These are phyloP conservation scores for Neodiprion pinetum DNA, from an alignment of 1,140 invertebrate genomes.

Conservation along the genomic window DNA sequence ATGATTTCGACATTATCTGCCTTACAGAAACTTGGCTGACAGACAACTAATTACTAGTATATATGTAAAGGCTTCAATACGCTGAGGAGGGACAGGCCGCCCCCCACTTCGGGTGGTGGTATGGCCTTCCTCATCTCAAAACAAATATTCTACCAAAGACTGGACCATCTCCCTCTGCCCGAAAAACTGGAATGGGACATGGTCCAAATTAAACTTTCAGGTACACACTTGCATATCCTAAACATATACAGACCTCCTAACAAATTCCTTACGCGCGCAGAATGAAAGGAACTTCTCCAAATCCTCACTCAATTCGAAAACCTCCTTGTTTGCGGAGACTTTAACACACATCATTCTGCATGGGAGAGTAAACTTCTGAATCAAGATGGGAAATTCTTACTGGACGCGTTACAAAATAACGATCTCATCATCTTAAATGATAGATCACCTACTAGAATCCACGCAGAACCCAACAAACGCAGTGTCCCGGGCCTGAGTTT, in stretches of 20 bases:
- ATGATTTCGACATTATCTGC: constrained; percentile 20
- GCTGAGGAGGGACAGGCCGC: constrained; percentile 18
- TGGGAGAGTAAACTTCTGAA: constrained; percentile 23
- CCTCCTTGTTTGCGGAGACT: constrained; percentile 24
- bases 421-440: not conserved
- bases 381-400: not conserved
- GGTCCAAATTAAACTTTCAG: not conserved
- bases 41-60: not conserved
- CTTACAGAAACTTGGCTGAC: constrained; percentile 23
- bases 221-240: not conserved
- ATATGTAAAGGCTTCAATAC: constrained; percentile 22
- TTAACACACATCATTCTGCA: constrained; percentile 22
- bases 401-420: not conserved
- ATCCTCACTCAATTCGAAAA: not conserved
- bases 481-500: not conserved
- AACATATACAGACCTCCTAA: constrained; percentile 11
- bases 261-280: not conserved
- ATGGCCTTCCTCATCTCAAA: constrained; percentile 22
- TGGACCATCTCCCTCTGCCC: not conserved
- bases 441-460: not conserved
- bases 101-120: constrained; percentile 9
- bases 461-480: not conserved
- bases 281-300: constrained; percentile 7
- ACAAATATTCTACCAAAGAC: not conserved
- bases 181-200: constrained; percentile 4